These are phyloP conservation scores for Hydractinia echinata DNA, from an alignment of 30 jellyfish, hydroid and myxozoan genomes.

Conservation along the genomic window DNA sequence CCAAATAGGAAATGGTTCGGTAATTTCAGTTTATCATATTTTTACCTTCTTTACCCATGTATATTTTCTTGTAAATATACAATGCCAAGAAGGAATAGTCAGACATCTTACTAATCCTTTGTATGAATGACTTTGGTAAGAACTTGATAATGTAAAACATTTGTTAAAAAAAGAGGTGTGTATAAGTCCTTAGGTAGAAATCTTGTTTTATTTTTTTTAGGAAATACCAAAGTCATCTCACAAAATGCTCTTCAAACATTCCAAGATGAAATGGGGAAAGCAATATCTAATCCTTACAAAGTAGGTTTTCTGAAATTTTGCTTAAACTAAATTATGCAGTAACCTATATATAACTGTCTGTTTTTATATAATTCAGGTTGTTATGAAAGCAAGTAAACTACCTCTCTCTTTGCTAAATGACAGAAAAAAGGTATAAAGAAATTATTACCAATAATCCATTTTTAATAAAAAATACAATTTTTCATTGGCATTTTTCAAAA, in stretches of 20 bases:
- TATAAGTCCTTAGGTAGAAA: not conserved
- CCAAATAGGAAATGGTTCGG: constrained; percentile 99
- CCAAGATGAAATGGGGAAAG: constrained; percentile 83
- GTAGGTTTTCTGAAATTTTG: constrained; percentile 28
- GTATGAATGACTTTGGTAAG: no score
- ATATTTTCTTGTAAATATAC: not conserved
- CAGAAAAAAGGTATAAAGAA: constrained; percentile 70
- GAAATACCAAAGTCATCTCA: constrained; percentile 90
- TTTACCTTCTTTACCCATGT: not conserved
- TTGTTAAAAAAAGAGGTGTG: no score
- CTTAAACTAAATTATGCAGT: not conserved
- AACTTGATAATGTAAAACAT: no score
- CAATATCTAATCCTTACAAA: constrained; percentile 85
- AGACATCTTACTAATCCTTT: no score
- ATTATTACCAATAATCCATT: not conserved
- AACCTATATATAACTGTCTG: not conserved
- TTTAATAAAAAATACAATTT: not conserved
- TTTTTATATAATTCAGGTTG: constrained; percentile 59
- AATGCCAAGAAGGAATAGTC: no score
- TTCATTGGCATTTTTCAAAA: not conserved
- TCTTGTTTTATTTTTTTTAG: constrained; percentile 17
- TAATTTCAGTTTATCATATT: constrained; percentile 12
- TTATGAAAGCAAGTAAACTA: constrained; percentile 74
- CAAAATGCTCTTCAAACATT: constrained; percentile 88
- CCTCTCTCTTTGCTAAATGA: constrained; percentile 93